phyloP scores from a whole-genome alignment of 2,797 vertebrate genomes.

The Perodicticus potto region DNA sequence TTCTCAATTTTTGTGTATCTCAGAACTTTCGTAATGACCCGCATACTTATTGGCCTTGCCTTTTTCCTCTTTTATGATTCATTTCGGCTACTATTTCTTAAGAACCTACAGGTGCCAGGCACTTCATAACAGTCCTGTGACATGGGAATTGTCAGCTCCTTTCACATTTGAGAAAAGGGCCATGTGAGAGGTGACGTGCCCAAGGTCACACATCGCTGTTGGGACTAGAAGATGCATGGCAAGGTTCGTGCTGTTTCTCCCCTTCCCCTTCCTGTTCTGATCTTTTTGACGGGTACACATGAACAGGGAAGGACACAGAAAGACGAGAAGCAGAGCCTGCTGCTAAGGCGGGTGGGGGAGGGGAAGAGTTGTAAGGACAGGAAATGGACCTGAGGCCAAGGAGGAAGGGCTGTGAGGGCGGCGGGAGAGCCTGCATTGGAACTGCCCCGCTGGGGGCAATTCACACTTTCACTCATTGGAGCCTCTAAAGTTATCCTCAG shows the following conservation, averaged over 20 bases:
- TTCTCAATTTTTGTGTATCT: too few species aligned
- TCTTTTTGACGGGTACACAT: background rate
- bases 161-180: background rate
- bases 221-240: background rate
- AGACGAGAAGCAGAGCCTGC: background rate
- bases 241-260: background rate
- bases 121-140: background rate
- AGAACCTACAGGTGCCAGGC: background rate
- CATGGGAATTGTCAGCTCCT: background rate
- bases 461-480: background rate
- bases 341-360: background rate
- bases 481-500: background rate
- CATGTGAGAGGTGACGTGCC: background rate
- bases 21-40: too few species aligned
- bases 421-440: background rate
- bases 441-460: background rate
- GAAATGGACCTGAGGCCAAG: background rate
- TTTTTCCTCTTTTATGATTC: conserved; percentile 48
- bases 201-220: background rate
- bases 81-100: conserved; percentile 38
- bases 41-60: background rate
- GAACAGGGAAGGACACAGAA: background rate
- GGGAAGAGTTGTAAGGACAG: background rate
- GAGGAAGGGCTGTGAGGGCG: background rate
- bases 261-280: background rate